phyloP scores from a whole-genome alignment of 2,113 vertebrate genomes.

The Raphicerus campestris region DNA sequence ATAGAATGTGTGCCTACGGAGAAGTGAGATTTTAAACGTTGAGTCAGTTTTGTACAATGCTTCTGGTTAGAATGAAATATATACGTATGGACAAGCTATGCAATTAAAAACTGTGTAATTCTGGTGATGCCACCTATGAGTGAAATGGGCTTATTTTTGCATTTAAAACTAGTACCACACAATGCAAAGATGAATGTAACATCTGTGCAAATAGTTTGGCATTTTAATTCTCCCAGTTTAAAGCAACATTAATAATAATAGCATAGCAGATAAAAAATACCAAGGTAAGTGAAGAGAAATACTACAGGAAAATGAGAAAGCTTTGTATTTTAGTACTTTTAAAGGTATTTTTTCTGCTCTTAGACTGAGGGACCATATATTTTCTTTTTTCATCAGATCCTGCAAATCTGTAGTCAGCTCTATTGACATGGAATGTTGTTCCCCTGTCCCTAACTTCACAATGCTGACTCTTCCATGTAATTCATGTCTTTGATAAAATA shows the following conservation, averaged over 20 bases:
- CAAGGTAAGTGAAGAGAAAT: neutral
- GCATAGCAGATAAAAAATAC: neutral
- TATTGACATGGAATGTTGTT: too few species aligned
- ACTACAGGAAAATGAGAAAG: neutral
- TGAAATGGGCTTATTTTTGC: neutral
- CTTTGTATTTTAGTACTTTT: neutral
- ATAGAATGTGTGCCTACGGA: neutral
- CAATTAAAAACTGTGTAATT: neutral
- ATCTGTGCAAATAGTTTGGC: neutral
- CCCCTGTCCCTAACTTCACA: neutral
- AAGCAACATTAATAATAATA: neutral
- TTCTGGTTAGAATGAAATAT: neutral
- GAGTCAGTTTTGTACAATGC: neutral
- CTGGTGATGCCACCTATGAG: neutral
- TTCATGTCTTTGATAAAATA: neutral
- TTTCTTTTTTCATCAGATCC: neutral
- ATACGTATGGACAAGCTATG: neutral
- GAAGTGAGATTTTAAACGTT: neutral
- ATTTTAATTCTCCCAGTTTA: constrained; percentile 1
- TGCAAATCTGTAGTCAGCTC: neutral
- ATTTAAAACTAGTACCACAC: neutral
- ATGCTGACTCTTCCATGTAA: neutral
- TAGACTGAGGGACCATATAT: neutral
- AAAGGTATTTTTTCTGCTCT: neutral
- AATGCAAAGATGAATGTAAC: neutral